Conservation (phyloP, 1,140 invertebrate species). For the Rhyzopertha dominica region DNA sequence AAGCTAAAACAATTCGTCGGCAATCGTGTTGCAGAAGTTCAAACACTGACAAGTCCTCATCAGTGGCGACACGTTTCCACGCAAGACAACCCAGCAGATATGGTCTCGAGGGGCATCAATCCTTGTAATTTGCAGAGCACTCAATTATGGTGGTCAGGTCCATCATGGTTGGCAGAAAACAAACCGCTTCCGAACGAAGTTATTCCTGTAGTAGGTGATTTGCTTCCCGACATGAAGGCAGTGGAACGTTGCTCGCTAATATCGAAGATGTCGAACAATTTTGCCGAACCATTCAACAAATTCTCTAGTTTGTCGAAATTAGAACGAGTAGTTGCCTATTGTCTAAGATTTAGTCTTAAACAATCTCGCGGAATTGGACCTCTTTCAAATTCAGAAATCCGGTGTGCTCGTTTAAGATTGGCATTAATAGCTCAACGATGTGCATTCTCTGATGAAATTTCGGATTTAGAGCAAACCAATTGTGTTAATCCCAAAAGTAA, state of each 20-base stretch:
- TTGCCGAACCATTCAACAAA: background rate
- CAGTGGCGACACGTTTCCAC: constrained; percentile 31
- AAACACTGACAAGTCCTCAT: constrained; percentile 7
- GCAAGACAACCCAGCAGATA: constrained; percentile 34
- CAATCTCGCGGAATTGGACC: constrained; percentile 21
- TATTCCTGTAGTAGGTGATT: no score
- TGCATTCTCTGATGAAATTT: no score
- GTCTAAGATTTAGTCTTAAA: constrained; percentile 22
- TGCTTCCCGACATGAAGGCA: no score
- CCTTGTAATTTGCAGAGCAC: constrained; percentile 14
- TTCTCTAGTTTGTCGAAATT: constrained; percentile 10
- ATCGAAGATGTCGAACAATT: no score
- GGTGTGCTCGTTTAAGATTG: constrained; percentile 11
- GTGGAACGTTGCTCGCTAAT: no score
- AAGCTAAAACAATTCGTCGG: constrained; percentile 28
- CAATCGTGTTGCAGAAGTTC: constrained; percentile 34
- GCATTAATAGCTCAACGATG: no score
- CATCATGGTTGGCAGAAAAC: constrained; percentile 11
- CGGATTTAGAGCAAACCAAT: constrained; percentile 3
- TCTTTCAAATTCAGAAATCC: constrained; percentile 14
- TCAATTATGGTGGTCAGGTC: constrained; percentile 22
- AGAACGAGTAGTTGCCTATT: constrained; percentile 12
- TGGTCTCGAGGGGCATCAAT: constrained; percentile 25
- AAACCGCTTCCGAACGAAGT: no score
- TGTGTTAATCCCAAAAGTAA: constrained; percentile 7